A percentile compares a stretch with the other conserved stretches of the same genome.
Conservation (phyloP, 2,888 invertebrate genomes). For the Xestoiulus laeticollis region DNA sequence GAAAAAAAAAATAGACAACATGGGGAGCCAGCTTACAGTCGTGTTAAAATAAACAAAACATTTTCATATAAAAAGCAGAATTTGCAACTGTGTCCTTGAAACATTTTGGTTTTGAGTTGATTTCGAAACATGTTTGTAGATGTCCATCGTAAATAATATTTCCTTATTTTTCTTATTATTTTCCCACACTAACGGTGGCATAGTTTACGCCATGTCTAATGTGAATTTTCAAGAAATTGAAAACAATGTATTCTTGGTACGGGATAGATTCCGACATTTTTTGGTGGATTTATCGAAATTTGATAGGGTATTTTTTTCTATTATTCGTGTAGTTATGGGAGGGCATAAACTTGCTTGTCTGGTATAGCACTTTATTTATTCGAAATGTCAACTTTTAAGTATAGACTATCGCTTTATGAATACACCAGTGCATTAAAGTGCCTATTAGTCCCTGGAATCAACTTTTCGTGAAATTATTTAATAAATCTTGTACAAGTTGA, state of each 20-base stretch:
- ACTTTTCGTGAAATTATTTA: background rate
- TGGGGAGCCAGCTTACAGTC: background rate
- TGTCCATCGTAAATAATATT: background rate
- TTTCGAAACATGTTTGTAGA: background rate
- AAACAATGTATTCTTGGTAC: background rate
- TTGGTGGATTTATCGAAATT: background rate
- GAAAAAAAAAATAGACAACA: background rate
- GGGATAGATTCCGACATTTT: background rate
- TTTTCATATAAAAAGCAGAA: background rate
- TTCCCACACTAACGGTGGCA: background rate
- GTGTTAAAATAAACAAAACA: background rate
- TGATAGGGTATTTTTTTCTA: background rate
- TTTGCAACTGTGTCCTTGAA: background rate
- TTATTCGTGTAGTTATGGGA: background rate
- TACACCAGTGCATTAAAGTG: background rate
- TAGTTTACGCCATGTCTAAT: background rate
- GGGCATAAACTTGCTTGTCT: background rate
- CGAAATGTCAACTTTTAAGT: background rate
- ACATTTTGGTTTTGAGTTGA: background rate
- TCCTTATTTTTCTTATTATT: background rate
- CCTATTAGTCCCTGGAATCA: background rate
- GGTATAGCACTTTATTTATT: background rate
- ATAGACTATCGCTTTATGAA: background rate
- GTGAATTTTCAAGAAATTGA: background rate
- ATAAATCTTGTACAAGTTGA: background rate